Percentiles rank a stretch among this genome's conserved stretches.
Conservation (phyloP, 2,888 invertebrate genomes). For the Nymphalis c-album region DNA sequence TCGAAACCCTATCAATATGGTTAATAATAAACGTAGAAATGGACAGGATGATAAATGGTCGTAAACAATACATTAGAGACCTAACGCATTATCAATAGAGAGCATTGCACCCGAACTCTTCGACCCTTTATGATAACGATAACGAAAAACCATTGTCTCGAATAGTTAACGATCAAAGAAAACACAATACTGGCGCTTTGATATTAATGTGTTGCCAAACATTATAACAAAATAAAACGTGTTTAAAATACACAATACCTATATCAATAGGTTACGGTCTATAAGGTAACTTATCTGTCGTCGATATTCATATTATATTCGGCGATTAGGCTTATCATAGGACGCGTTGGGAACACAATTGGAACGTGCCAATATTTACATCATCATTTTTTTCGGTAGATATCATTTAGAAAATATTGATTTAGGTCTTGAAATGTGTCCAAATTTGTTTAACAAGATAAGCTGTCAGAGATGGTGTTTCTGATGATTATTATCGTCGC, state of each 20-base stretch:
- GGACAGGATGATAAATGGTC: slow-evolving; percentile 58
- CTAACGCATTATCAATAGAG: slow-evolving; percentile 59
- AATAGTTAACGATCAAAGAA: slow-evolving; percentile 44
- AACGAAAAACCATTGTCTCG: slow-evolving; percentile 50
- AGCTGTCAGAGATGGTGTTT: slow-evolving; percentile 62
- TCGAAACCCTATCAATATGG: slow-evolving; percentile 66
- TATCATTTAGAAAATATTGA: slow-evolving; percentile 67
- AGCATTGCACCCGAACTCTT: slow-evolving; percentile 69
- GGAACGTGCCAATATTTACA: slow-evolving; percentile 57
- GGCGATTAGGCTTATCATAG: slow-evolving; percentile 59
- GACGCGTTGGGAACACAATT: slow-evolving; percentile 60
- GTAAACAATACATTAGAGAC: slow-evolving; percentile 72
- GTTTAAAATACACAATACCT: neutral
- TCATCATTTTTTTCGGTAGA: slow-evolving; percentile 64
- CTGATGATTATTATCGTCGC: slow-evolving; percentile 72
- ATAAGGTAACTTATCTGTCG: slow-evolving; percentile 47
- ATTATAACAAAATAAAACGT: no score
- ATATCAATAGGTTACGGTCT: neutral
- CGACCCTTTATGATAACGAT: slow-evolving; percentile 59
- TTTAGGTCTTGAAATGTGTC: slow-evolving; percentile 47
- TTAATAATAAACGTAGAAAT: slow-evolving; percentile 51
- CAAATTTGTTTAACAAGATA: slow-evolving; percentile 69
- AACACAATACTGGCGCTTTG: slow-evolving; percentile 33
- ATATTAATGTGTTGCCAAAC: neutral
- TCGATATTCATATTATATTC: slow-evolving; percentile 53